Base-by-base conservation (phyloP, 2,888 invertebrate genomes). In the Smittia aterrima region DNA sequence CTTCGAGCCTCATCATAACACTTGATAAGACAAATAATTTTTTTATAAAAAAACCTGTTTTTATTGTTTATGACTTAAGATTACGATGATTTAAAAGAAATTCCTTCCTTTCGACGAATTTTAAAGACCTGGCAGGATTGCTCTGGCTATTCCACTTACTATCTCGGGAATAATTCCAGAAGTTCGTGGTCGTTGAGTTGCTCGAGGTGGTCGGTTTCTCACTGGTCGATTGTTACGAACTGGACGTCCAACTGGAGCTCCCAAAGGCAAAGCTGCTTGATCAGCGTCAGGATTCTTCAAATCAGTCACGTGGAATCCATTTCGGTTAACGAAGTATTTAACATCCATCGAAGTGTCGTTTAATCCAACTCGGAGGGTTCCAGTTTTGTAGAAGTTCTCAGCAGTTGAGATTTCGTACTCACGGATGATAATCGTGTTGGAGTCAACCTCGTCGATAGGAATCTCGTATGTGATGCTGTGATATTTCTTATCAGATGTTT, bases 351-450 rank as follows among this genome's bases (percentile, higher is more conserved):
- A 11, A 22, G 58, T 62, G 25, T 27, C 62, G 58, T 72, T 72
- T 6, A 72, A n/a, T 7, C 27, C 27, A 1, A 72, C n/a, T 13
- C 22, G 13, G 0, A 72, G 22, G 9, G 16, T 38, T 13, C 72
- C 72, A 16, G 72, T n/a, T n/a, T 54, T 22, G 40, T 32, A 72
- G 62, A 72, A 72, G 32, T 72, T 72, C 13, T 72, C 72, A 1
- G 25, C 22, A 20, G 72, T 72, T 2, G 72, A 53, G 2, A 72
- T 62, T 62, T 72, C 72, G 54, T 72, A 72, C 38, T 72, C 72
- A 32, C 27, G 13, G 4, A 27, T 64, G 20, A 27, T 9, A 27
- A 72, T 62, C 11, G 16, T 32, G 16, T 32, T 27, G n/a, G 24
- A 72, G 32, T 72, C 58, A 20, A 27, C 16, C 6, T 72, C 38